phyloP scores from a whole-genome alignment of 2,888 invertebrate species.

The Caenorhabditis doughertyi region DNA sequence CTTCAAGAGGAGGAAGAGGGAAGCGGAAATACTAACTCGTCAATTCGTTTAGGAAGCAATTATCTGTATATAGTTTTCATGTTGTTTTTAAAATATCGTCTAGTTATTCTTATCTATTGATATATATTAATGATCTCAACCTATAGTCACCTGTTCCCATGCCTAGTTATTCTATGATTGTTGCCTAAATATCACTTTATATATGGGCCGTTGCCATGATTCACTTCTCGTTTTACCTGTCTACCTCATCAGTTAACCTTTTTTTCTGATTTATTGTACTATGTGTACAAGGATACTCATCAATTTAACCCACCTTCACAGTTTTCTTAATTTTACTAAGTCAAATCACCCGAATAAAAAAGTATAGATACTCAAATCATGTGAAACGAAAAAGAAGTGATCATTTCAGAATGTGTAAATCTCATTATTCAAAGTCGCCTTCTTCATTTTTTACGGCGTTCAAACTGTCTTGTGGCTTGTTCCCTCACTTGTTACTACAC shows the following conservation, averaged over 20 bases:
- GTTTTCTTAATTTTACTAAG: not conserved
- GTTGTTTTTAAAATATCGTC: not conserved
- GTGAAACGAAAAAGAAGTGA: not conserved
- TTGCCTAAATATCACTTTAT: not conserved
- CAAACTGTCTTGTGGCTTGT: conserved; percentile 2
- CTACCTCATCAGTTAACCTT: conserved; percentile 11
- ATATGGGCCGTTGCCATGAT: conserved; percentile 6
- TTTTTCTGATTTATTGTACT: not conserved
- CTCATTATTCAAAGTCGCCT: not conserved
- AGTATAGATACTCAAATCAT: not conserved
- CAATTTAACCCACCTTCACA: conserved; percentile 12
- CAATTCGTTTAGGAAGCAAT: not conserved
- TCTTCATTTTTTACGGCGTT: not conserved
- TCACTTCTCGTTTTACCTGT: not conserved
- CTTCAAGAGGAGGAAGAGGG: not conserved
- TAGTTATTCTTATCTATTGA: conserved; percentile 11
- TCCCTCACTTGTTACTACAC: conserved; percentile 15
- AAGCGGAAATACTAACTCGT: conserved; percentile 1
- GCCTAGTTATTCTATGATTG: too few species aligned
- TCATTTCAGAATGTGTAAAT: too few species aligned
- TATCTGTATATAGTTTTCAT: conserved; percentile 22
- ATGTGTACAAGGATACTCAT: conserved; percentile 29
- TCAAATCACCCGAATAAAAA: not conserved
- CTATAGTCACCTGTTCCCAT: not conserved
- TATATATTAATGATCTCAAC: not conserved